Evolutionary conservation across 2,888 invertebrate genomes (phyloP).

Genomic region (Bimastos eiseni): DNA sequence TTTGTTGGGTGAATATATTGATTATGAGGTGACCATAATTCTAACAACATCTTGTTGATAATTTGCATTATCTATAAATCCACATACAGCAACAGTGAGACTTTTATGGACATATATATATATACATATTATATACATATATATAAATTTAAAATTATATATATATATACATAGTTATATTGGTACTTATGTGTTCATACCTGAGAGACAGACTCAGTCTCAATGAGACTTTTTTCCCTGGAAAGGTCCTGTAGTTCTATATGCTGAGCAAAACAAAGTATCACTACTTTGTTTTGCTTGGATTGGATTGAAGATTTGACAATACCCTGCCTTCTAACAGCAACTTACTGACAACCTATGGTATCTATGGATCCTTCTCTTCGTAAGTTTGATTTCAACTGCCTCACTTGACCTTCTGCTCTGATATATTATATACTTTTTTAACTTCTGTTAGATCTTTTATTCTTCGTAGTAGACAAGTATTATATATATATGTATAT

Average conservation of each 20-base stretch:
- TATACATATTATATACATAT: no score
- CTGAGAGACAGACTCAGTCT: background rate
- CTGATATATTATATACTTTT: background rate
- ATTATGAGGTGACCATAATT: background rate
- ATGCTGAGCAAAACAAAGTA: no score
- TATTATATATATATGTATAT: background rate
- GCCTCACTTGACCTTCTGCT: background rate
- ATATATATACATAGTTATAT: no score
- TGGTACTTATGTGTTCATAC: no score
- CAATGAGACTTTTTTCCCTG: background rate
- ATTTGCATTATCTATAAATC: background rate
- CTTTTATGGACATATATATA: background rate
- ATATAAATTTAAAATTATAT: no score
- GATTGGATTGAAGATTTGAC: background rate
- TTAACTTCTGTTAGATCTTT: background rate
- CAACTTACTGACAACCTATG: background rate
- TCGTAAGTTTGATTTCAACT: background rate
- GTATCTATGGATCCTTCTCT: background rate
- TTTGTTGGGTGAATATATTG: background rate
- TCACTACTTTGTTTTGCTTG: background rate
- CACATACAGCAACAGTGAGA: background rate
- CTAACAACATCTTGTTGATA: background rate
- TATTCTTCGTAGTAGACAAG: background rate
- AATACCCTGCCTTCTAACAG: background rate
- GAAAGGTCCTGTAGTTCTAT: background rate